A percentile compares a stretch with the other conserved stretches of the same genome.
These are phyloP conservation scores for Pachymerium ferrugineum DNA, from an alignment of 2,888 invertebrate species.

Conservation along the genomic window DNA sequence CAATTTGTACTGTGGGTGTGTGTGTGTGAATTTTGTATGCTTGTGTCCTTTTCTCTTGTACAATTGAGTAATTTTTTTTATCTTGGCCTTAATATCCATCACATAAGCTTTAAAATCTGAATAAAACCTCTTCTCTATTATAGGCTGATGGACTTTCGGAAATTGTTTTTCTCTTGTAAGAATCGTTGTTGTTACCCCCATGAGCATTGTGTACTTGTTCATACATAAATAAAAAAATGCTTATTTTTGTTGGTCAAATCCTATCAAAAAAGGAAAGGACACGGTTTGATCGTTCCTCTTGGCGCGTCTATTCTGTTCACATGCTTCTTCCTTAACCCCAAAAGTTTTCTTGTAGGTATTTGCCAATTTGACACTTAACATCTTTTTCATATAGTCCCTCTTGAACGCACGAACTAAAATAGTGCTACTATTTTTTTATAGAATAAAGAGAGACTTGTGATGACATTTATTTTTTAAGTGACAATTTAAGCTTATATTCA, in stretches of 20 bases:
- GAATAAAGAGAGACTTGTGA: background rate
- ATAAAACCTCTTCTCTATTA: background rate
- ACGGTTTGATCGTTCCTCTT: conserved; percentile 3
- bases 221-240: background rate
- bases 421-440: background rate
- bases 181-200: background rate
- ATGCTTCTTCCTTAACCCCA: background rate
- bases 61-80: background rate
- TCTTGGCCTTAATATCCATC: background rate
- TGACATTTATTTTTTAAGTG: background rate
- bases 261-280: conserved; percentile 3
- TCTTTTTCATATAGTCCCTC: background rate
- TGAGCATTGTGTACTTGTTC: background rate
- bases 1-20: background rate
- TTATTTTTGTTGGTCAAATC: conserved; percentile 3
- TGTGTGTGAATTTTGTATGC: background rate
- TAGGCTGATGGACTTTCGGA: background rate
- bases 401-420: background rate
- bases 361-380: background rate
- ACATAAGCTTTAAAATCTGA: background rate
- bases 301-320: background rate
- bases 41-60: background rate
- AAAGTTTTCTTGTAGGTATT: background rate
- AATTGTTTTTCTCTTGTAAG: background rate
- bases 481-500: background rate